These are phyloP conservation scores for Triplophysa siluroides DNA, from an alignment of 2,113 vertebrate genomes.

Conservation along the genomic window DNA sequence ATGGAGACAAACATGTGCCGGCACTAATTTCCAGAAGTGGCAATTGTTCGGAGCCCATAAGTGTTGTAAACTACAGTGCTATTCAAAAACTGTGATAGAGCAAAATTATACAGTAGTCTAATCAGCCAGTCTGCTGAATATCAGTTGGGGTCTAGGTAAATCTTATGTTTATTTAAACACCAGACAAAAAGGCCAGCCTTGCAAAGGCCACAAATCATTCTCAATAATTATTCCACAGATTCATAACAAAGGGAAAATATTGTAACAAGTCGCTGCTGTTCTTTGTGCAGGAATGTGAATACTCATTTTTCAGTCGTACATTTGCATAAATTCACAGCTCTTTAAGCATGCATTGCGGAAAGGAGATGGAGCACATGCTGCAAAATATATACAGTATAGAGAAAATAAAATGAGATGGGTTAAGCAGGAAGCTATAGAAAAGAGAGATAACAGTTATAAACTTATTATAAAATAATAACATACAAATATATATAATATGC, in stretches of 20 bases:
- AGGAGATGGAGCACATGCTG: conserved; percentile 71
- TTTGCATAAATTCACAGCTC: conserved; percentile 75
- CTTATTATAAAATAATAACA: too few relatives aligned
- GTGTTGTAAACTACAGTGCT: conserved; percentile 16
- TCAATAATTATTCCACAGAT: conserved; percentile 71
- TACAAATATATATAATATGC: too few relatives aligned
- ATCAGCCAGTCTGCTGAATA: conserved; percentile 27
- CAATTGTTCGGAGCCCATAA: conserved; percentile 15
- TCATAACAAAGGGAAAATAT: conserved; percentile 73
- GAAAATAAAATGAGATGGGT: conserved; percentile 20
- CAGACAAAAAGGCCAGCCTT: conserved; percentile 53
- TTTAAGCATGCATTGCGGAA: conserved; percentile 68
- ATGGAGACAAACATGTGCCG: neutral
- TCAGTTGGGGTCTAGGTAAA: conserved; percentile 16
- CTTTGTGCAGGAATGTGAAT: conserved; percentile 61
- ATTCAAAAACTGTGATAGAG: conserved; percentile 40
- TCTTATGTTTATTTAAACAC: conserved; percentile 44
- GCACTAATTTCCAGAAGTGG: conserved; percentile 3
- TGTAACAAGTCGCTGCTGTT: conserved; percentile 67
- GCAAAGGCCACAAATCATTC: conserved; percentile 72
- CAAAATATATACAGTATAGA: conserved; percentile 17
- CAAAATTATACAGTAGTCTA: conserved; percentile 34
- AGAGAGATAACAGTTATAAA: neutral
- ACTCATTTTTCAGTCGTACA: conserved; percentile 70
- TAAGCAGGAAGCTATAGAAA: neutral